Conservation (phyloP, 2,113 vertebrate species). For the Trematocara unimaculatum region DNA sequence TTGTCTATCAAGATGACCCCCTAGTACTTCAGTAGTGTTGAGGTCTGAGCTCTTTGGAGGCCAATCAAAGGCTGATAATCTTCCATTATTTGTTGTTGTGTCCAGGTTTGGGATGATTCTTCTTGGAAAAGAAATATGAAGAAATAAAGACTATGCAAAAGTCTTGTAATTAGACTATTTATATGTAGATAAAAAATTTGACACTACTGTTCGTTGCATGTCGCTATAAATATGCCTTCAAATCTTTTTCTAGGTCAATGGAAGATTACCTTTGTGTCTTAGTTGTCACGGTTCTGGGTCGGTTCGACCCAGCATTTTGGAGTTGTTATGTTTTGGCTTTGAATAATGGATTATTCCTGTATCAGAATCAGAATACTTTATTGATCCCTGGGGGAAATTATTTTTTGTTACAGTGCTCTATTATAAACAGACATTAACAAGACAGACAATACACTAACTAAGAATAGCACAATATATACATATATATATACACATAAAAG, state of each 20-base stretch:
- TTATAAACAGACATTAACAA: too few species aligned
- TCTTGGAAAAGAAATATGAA: fast-evolving
- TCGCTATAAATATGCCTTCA: background rate
- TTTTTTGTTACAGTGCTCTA: too few species aligned
- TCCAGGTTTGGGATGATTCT: background rate
- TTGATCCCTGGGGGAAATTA: too few species aligned
- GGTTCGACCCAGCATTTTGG: too few species aligned
- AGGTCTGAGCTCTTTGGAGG: background rate
- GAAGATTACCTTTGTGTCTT: background rate
- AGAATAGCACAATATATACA: too few species aligned
- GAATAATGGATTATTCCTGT: too few species aligned
- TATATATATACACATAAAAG: too few species aligned
- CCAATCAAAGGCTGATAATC: background rate
- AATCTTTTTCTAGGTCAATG: background rate
- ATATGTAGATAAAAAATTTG: background rate
- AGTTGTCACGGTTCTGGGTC: too few species aligned
- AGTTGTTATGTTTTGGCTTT: too few species aligned
- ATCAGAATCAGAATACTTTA: too few species aligned
- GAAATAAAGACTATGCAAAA: background rate
- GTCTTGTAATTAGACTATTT: background rate
- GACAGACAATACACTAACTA: too few species aligned
- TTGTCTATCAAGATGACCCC: background rate
- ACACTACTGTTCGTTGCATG: fast-evolving
- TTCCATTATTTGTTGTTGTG: fast-evolving
- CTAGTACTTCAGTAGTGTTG: background rate